Percentiles rank a stretch among this genome's conserved stretches.
These are phyloP conservation scores for Heteromormyrus szaboi DNA, from an alignment of 2,797 vertebrate genomes.

Conservation along the genomic window DNA sequence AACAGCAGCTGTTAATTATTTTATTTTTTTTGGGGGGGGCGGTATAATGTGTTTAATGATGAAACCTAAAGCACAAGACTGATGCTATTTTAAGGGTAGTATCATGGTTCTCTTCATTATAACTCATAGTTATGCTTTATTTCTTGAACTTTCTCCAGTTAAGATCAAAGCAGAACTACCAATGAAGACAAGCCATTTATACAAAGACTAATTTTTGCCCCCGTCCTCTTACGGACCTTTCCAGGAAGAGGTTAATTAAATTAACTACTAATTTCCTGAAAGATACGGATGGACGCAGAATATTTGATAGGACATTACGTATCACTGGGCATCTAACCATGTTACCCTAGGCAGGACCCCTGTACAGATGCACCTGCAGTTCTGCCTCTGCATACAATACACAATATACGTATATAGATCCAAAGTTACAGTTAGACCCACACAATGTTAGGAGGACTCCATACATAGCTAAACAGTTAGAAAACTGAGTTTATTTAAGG, in stretches of 20 bases:
- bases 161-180: not conserved
- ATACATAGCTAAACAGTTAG: not conserved
- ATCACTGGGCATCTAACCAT: not conserved
- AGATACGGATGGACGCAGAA: not conserved
- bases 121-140: not conserved
- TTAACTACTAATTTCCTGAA: not conserved
- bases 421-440: not conserved
- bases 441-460: not conserved
- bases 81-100: not conserved
- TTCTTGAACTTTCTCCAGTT: not conserved
- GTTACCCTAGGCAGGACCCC: not conserved
- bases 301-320: not conserved
- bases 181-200: not conserved
- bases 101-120: not conserved
- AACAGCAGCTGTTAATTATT: not conserved
- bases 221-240: not conserved
- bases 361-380: not conserved
- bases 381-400: not conserved
- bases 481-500: not conserved
- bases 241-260: not conserved
- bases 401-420: not conserved
- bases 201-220: not conserved
- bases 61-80: not conserved
- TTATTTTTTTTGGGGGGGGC: not conserved
- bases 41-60: not conserved